phyloP scores from a whole-genome alignment of 2,113 vertebrate genomes.

The Poeciliopsis turrubarensis region DNA sequence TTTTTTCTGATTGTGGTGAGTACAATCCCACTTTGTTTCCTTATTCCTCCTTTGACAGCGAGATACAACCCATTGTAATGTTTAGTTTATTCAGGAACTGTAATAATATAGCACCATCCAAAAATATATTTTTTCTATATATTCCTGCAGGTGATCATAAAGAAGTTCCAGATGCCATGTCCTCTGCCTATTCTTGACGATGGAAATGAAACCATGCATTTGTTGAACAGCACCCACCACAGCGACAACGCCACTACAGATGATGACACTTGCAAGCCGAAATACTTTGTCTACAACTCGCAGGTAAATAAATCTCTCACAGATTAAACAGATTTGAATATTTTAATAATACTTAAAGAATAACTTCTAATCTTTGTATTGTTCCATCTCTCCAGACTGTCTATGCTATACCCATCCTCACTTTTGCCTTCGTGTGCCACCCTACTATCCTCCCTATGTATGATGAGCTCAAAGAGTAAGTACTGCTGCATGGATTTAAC shows the following conservation, averaged over 20 bases:
- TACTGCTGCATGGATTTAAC: background rate
- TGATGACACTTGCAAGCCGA: conserved; percentile 86
- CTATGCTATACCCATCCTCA: conserved; percentile 94
- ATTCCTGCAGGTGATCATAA: conserved; percentile 89
- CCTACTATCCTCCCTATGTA: conserved; percentile 97
- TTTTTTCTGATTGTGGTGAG: conserved; percentile 98
- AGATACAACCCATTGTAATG: background rate
- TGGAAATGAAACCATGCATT: conserved; percentile 77
- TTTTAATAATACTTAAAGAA: background rate
- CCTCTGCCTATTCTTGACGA: conserved; percentile 69
- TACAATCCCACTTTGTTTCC: conserved; percentile 28
- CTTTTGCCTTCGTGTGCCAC: conserved; percentile 97
- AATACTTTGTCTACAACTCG: conserved; percentile 93
- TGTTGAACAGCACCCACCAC: conserved; percentile 72
- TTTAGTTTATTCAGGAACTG: background rate
- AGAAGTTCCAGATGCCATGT: conserved; percentile 94
- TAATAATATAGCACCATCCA: background rate
- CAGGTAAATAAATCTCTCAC: conserved; percentile 82
- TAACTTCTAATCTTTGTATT: rapidly evolving
- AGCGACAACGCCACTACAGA: conserved; percentile 62
- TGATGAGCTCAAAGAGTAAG: conserved; percentile 94
- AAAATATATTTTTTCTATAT: background rate
- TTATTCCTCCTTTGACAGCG: background rate
- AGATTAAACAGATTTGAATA: background rate
- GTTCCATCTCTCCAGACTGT: conserved; percentile 84